Evolutionary conservation across 2,888 invertebrate genomes (phyloP), one percentile per base, ranked within the genome.

Genomic region (Holacanthella duospinosa): DNA sequence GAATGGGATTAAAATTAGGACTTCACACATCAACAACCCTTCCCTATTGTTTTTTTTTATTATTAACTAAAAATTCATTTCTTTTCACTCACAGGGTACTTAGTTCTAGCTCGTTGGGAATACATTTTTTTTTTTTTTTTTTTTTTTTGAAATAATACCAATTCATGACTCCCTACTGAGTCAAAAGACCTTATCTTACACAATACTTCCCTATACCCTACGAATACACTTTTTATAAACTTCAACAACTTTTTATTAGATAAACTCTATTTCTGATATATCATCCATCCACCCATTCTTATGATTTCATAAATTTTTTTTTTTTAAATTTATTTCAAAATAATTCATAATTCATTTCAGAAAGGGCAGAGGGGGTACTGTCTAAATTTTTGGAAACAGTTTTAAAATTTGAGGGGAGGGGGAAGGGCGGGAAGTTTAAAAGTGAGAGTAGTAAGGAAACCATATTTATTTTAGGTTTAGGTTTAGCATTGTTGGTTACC

Each of bases 281-380:
- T 36, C 6, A 36, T 12, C 36, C 16, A 6, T 12, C 36, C 48
- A 48, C 21, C 21, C 12, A 9, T 48, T 21, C 48, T 48, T 9
- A 48, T 48, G 48, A 48, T 48, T 36, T 36, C 36, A 36, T 12
- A 16, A 36, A 16, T 6, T 48, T 48, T 48, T 21, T 4, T 4
- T 9, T 16, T 4, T 9, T 48, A 16, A 48, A 48, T 48, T 48
- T 48, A 48, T 48, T 9, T 21, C 16, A 21, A 21, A 21, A 21
- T 48, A n/a, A 48, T 48, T 48, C 48, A 48, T 48, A 48, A 48
- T 48, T 48, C 48, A 48, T 48, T 48, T 48, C 21, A 48, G 6
- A 21, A 16, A 21, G 48, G 4, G 12, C n/a, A 9, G 16, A 48
- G 48, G 48, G 48, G 48, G 48, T 48, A 9, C 48, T n/a, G 6